Conservation (phyloP, 2,888 invertebrate genomes). For the Axea sp. region DNA sequence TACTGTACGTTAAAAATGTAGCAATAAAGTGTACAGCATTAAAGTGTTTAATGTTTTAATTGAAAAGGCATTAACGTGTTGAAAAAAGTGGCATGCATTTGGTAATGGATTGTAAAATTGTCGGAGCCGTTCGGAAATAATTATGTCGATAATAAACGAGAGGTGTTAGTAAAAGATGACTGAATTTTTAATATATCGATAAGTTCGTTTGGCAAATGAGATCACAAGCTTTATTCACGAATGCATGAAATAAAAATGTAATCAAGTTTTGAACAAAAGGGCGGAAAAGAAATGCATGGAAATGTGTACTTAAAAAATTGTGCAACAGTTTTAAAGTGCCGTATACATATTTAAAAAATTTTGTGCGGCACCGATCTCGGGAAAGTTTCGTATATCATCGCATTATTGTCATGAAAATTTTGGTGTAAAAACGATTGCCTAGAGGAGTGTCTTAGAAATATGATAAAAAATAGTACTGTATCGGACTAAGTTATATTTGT, state of each 20-base stretch:
- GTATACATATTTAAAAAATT: too few relatives aligned
- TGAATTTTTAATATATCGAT: slow-evolving; percentile 14
- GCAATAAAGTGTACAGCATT: not conserved
- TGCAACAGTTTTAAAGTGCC: not conserved
- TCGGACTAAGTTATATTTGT: slow-evolving; percentile 27
- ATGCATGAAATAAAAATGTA: slow-evolving; percentile 11
- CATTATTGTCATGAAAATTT: slow-evolving; percentile 23
- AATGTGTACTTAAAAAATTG: not conserved
- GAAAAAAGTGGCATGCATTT: not conserved
- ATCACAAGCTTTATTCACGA: not conserved
- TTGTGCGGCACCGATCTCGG: too few relatives aligned
- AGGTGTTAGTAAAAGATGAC: slow-evolving; percentile 10
- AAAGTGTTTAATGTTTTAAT: not conserved
- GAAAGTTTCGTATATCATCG: too few relatives aligned
- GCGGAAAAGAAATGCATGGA: not conserved
- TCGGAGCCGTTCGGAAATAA: not conserved
- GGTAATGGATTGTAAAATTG: slow-evolving; percentile 3
- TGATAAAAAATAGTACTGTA: slow-evolving; percentile 30
- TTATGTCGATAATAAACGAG: slow-evolving; percentile 1
- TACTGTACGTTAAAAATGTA: too few relatives aligned
- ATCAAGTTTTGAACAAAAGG: slow-evolving; percentile 10
- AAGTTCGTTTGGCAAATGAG: slow-evolving; percentile 1
- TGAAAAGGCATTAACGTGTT: not conserved
- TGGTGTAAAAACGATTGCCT: too few relatives aligned
- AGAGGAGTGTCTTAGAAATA: too few relatives aligned